Conservation (phyloP, 2,888 invertebrate species). For the Argyra leucocephala region DNA sequence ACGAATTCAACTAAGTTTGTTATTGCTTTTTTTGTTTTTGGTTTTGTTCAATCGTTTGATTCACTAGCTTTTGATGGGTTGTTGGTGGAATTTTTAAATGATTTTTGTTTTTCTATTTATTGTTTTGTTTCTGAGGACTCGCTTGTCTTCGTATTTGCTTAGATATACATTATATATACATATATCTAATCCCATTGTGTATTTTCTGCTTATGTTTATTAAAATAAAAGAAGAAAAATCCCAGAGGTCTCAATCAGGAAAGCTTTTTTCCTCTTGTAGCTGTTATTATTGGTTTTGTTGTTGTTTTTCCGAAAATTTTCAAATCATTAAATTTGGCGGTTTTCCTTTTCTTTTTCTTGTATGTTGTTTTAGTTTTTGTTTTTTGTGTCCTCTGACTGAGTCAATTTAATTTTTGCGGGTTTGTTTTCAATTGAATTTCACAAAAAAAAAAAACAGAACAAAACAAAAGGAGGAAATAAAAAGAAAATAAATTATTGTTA, state of each 20-base stretch:
- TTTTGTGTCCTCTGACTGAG: not conserved
- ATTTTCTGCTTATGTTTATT: not conserved
- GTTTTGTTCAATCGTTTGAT: too few species aligned
- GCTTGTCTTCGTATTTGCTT: not conserved
- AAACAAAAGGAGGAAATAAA: too few species aligned
- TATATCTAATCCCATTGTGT: not conserved
- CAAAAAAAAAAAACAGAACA: not conserved
- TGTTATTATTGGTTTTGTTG: not conserved
- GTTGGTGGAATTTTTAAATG: not conserved
- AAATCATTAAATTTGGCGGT: not conserved
- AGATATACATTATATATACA: too few species aligned
- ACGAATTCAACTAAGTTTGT: not conserved
- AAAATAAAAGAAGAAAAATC: not conserved
- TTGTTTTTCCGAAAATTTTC: not conserved
- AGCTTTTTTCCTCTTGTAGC: not conserved
- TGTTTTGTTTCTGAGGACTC: not conserved
- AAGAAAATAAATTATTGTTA: too few species aligned
- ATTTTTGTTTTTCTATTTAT: too few species aligned
- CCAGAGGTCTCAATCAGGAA: not conserved
- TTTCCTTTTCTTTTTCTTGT: not conserved
- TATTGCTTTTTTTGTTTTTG: not conserved
- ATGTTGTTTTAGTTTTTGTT: not conserved
- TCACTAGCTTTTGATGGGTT: not conserved
- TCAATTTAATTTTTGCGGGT: not conserved
- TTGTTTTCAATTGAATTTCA: not conserved